These are phyloP conservation scores for Junonia oenone DNA, from an alignment of 2,888 invertebrate genomes.

Conservation along the genomic window DNA sequence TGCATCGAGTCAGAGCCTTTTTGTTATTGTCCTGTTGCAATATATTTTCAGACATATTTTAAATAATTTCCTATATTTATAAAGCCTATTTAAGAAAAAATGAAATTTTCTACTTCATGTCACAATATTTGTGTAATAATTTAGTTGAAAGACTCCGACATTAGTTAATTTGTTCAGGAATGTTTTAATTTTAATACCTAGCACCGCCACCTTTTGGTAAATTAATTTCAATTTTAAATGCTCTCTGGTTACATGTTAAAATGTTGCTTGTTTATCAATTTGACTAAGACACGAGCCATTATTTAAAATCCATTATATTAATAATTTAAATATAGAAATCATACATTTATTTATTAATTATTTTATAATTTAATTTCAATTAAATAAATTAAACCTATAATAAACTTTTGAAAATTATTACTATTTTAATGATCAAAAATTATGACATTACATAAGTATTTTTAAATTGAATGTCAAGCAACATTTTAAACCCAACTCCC, in stretches of 20 bases:
- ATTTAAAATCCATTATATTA: background rate
- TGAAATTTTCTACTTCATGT: background rate
- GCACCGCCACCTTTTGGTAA: constrained; percentile 49
- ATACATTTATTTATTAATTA: no score
- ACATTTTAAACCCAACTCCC: background rate
- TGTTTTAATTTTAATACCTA: constrained; percentile 41
- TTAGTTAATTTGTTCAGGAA: constrained; percentile 9
- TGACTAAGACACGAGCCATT: no score
- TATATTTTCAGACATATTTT: background rate
- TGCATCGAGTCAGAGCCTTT: background rate
- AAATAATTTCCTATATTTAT: background rate
- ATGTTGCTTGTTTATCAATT: background rate
- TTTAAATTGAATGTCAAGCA: background rate
- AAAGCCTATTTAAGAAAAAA: background rate
- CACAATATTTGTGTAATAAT: background rate
- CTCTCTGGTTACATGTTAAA: background rate
- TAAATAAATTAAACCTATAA: background rate
- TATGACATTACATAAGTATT: background rate
- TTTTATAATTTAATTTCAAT: background rate
- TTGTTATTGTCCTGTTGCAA: background rate
- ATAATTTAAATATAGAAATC: background rate
- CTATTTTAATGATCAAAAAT: background rate
- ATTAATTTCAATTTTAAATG: constrained; percentile 6
- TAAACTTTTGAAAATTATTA: background rate
- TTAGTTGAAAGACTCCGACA: background rate